Percentiles rank a stretch among this genome's conserved stretches.
phyloP scores from a whole-genome alignment of 2,888 invertebrate species.

The Plebejus argus region DNA sequence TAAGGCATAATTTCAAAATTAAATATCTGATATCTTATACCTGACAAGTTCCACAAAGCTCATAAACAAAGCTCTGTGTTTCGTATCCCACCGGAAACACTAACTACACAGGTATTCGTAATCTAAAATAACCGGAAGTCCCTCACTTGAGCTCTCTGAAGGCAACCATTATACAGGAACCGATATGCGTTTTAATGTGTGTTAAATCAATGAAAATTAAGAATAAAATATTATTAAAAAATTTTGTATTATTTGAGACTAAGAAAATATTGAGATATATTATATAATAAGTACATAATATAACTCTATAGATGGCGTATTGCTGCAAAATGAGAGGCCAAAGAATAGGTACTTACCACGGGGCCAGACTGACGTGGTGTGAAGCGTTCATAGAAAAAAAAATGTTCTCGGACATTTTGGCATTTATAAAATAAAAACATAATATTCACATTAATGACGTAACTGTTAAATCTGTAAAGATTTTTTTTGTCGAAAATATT shows the following conservation, averaged over 20 bases:
- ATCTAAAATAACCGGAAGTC: constrained; percentile 27
- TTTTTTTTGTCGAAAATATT: too few species aligned
- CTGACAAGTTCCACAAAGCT: constrained; percentile 2
- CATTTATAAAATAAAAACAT: too few species aligned
- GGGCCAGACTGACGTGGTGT: too few species aligned
- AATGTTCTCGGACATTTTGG: too few species aligned
- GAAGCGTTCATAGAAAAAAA: too few species aligned
- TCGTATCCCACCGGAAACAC: constrained; percentile 21
- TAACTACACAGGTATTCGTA: constrained; percentile 10
- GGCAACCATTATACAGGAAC: constrained; percentile 14
- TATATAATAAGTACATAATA: too few species aligned
- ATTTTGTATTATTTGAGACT: neutral
- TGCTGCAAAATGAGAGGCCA: too few species aligned
- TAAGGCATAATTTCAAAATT: neutral
- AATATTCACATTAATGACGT: too few species aligned
- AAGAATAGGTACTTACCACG: too few species aligned
- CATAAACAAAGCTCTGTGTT: neutral
- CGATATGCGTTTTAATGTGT: constrained; percentile 3
- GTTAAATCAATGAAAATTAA: neutral
- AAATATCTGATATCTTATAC: neutral
- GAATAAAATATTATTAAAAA: neutral
- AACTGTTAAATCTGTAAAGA: too few species aligned
- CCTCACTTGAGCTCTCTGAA: constrained; percentile 7
- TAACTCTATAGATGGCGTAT: too few species aligned
- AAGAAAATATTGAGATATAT: neutral